A percentile compares a stretch with the other conserved stretches of the same genome.
phyloP scores from a whole-genome alignment of 2,888 invertebrate genomes.

The Halictus ligatus region DNA sequence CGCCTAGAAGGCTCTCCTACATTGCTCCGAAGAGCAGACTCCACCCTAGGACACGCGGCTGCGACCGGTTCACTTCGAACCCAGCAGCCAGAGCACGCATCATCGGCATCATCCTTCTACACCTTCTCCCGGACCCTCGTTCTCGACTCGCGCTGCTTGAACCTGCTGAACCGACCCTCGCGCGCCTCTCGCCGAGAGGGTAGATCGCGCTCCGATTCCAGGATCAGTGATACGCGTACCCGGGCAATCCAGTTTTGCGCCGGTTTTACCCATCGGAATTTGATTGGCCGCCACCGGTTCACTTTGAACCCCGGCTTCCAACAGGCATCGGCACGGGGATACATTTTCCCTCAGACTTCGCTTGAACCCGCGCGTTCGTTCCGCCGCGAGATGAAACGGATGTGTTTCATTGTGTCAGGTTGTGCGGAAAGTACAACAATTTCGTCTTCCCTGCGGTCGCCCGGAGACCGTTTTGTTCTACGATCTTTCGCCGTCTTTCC shows the following conservation, averaged over 20 bases:
- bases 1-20: constrained; percentile 36
- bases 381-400: too few relatives aligned
- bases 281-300: background rate
- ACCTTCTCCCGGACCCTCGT: background rate
- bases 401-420: too few relatives aligned
- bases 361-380: too few relatives aligned
- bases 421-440: too few relatives aligned
- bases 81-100: constrained; percentile 11
- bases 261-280: background rate
- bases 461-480: too few relatives aligned
- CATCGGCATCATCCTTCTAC: too few relatives aligned
- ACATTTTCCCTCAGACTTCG: too few relatives aligned
- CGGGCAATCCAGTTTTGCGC: background rate
- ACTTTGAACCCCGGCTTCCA: background rate
- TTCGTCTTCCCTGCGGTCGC: too few relatives aligned
- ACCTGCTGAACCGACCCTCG: background rate
- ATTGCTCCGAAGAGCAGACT: constrained; percentile 47
- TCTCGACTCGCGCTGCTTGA: background rate
- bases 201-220: background rate
- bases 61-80: background rate
- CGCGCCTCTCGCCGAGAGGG: background rate
- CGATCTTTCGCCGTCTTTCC: too few relatives aligned
- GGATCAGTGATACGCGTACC: background rate
- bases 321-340: background rate
- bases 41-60: constrained; percentile 59